These are phyloP conservation scores for Hetaerina americana DNA, from an alignment of 1,140 invertebrate genomes.

Conservation along the genomic window DNA sequence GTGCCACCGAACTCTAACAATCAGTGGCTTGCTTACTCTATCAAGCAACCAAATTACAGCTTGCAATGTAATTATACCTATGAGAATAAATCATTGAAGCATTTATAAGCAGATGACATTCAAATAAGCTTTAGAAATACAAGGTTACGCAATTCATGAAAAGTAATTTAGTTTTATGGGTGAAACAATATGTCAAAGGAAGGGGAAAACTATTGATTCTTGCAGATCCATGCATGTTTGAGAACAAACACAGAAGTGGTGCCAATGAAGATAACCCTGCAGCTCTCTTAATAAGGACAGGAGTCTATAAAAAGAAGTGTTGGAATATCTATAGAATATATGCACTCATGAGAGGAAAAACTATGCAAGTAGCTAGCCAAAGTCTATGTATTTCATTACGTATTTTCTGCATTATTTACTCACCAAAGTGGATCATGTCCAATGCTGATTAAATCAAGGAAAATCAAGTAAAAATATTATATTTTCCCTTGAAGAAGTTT, in stretches of 20 bases:
- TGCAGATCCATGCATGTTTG: background rate
- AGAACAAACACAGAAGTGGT: background rate
- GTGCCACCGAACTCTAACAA: too few relatives aligned
- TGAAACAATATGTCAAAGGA: too few relatives aligned
- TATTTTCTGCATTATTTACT: conserved; percentile 18
- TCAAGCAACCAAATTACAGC: background rate
- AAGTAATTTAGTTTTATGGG: too few relatives aligned
- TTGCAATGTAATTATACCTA: background rate
- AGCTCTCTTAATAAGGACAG: background rate
- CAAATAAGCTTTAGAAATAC: background rate
- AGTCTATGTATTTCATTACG: background rate
- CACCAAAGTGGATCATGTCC: conserved; percentile 30
- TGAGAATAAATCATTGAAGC: background rate
- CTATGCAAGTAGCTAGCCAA: background rate
- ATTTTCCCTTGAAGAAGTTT: background rate
- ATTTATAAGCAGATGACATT: background rate
- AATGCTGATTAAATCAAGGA: conserved; percentile 21
- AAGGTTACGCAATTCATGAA: too few relatives aligned
- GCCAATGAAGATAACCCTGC: background rate
- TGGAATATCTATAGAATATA: background rate
- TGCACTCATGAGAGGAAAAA: background rate
- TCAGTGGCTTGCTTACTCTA: too few relatives aligned
- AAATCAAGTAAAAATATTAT: background rate
- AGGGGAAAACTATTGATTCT: too few relatives aligned
- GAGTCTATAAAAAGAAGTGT: background rate